These are phyloP conservation scores for Callitettix versicolor DNA, from an alignment of 1,140 invertebrate genomes.

Conservation along the genomic window DNA sequence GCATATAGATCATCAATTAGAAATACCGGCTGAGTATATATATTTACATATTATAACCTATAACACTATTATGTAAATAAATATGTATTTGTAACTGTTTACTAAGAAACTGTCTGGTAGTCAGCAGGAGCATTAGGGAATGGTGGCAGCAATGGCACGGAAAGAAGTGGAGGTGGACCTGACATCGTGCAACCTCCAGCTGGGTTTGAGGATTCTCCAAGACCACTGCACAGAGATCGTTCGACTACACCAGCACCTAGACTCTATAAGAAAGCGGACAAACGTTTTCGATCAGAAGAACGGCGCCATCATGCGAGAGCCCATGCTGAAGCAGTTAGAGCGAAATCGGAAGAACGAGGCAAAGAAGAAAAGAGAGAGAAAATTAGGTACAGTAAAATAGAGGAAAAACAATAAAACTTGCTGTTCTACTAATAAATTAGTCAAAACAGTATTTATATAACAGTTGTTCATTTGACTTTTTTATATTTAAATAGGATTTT, in stretches of 20 bases:
- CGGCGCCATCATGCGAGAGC: constrained; percentile 21
- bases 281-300: constrained; percentile 72
- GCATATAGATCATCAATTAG: too few relatives aligned
- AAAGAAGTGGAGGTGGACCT: constrained; percentile 27
- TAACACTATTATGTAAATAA: too few relatives aligned
- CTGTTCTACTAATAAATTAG: too few relatives aligned
- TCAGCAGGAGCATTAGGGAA: constrained; percentile 25
- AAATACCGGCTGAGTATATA: too few relatives aligned
- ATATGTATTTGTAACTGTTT: too few relatives aligned
- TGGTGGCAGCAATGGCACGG: constrained; percentile 19
- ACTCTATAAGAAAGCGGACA: constrained; percentile 70
- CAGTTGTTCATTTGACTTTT: neutral
- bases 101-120: constrained; percentile 27
- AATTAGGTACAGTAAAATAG: constrained; percentile 33
- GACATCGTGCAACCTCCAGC: constrained; percentile 78
- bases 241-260: constrained; percentile 34
- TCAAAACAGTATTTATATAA: too few relatives aligned
- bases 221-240: constrained; percentile 32
- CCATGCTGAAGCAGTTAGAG: constrained; percentile 25
- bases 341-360: constrained; percentile 64
- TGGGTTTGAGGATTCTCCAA: constrained; percentile 75
- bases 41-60: too few relatives aligned
- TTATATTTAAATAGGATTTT: constrained; percentile 1
- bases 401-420: too few relatives aligned
- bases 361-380: constrained; percentile 52